Percentiles rank a stretch among this genome's conserved stretches.
Conservation (phyloP, 2,888 invertebrate genomes). For the Luffia ferchaultella region DNA sequence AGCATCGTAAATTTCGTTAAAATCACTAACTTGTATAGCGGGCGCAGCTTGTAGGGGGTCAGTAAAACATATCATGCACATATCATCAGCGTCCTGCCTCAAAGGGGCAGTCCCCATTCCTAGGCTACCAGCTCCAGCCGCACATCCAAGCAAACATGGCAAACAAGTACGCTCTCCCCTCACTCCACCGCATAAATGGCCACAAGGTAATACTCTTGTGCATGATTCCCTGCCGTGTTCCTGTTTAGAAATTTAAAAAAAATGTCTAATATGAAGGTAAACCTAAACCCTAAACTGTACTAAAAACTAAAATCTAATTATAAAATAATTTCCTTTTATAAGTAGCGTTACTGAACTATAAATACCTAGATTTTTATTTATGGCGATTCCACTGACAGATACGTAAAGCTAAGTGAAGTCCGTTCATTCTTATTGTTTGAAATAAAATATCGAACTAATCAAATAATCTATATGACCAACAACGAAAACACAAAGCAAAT, state of each 20-base stretch:
- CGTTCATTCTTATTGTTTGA: too few species aligned
- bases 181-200: slow-evolving; percentile 96
- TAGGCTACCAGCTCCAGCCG: slow-evolving; percentile 75
- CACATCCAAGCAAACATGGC: slow-evolving; percentile 90
- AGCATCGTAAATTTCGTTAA: too few species aligned
- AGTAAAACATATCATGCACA: slow-evolving; percentile 99
- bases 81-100: slow-evolving; percentile 96
- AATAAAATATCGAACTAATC: too few species aligned
- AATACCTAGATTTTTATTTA: too few species aligned
- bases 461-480: too few species aligned
- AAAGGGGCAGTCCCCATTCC: slow-evolving; percentile 67
- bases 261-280: background rate
- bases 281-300: background rate
- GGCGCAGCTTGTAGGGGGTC: slow-evolving; percentile 96
- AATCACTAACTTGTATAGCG: slow-evolving; percentile 87
- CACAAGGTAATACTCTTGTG: slow-evolving; percentile 81
- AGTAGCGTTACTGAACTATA: too few species aligned
- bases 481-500: too few species aligned
- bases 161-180: slow-evolving; percentile 83
- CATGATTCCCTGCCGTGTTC: slow-evolving; percentile 86
- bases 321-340: too few species aligned
- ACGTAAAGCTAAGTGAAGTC: too few species aligned
- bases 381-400: too few species aligned
- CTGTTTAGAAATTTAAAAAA: slow-evolving; percentile 36
- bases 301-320: too few species aligned